Conservation (phyloP, 2,797 vertebrate species). For the Capromys pilorides region DNA sequence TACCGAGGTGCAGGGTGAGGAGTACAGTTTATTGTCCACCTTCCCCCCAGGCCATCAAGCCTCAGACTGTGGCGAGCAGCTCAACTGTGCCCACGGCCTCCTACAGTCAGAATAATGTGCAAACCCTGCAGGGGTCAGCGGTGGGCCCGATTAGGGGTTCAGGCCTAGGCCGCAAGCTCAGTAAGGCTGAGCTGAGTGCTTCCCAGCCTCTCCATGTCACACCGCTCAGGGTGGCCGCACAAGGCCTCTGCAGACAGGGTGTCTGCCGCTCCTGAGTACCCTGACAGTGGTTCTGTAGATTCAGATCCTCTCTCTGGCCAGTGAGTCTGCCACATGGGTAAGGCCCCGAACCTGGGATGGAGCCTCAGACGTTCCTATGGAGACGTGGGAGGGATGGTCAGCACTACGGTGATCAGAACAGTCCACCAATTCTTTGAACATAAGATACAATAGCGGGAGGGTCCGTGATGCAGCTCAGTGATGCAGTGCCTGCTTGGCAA, state of each 20-base stretch:
- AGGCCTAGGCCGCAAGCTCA: too few relatives aligned
- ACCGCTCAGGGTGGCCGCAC: neutral
- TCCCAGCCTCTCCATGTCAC: too few relatives aligned
- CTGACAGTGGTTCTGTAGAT: neutral
- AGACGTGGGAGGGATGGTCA: neutral
- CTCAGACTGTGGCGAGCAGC: too few relatives aligned
- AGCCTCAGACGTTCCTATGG: neutral
- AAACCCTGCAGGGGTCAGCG: rapidly evolving
- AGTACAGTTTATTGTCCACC: neutral
- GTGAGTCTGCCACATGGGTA: neutral
- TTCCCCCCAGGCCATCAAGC: rapidly evolving
- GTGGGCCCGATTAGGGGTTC: neutral
- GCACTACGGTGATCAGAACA: neutral
- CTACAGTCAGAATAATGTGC: rapidly evolving
- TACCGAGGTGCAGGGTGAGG: rapidly evolving
- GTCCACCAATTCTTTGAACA: neutral
- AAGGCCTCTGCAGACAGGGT: neutral
- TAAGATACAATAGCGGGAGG: neutral
- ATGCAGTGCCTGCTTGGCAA: too few relatives aligned
- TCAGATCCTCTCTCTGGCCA: neutral
- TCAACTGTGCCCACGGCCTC: neutral
- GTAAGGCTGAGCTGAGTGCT: neutral
- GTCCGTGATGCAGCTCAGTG: too few relatives aligned
- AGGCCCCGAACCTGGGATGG: neutral
- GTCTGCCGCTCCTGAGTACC: neutral